Evolutionary conservation across 2,888 invertebrate genomes (phyloP).

Genomic region (Anticlea derivata): DNA sequence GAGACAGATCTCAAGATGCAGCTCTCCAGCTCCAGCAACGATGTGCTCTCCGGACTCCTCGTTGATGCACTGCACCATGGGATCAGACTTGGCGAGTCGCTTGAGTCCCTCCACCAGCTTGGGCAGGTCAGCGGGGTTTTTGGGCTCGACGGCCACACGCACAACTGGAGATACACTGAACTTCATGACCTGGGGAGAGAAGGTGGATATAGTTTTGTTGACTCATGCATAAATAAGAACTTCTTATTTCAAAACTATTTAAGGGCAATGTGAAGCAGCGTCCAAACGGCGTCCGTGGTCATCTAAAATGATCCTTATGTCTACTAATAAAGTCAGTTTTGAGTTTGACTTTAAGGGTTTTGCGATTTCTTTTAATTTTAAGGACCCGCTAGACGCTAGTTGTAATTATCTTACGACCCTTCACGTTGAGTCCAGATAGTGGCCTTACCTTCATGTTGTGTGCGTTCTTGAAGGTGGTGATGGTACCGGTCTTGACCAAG

Average conservation of each 20-base stretch:
- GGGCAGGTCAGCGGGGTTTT: conserved; percentile 99
- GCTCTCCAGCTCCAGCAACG: conserved; percentile 99
- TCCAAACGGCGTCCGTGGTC: no score
- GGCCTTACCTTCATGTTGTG: conserved; percentile 95
- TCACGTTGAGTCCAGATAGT: no score
- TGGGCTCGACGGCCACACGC: conserved; percentile 99
- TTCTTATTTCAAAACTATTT: no score
- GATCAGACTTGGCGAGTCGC: conserved; percentile 99
- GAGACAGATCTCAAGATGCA: conserved; percentile 99
- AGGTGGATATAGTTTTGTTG: neutral
- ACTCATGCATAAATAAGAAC: no score
- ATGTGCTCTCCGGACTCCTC: conserved; percentile 99
- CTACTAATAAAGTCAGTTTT: no score
- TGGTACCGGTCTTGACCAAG: conserved; percentile 99
- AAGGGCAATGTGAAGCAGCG: no score
- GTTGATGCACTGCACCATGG: conserved; percentile 99
- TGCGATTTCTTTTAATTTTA: no score
- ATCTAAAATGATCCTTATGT: no score
- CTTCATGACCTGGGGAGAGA: conserved; percentile 93
- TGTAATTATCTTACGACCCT: no score
- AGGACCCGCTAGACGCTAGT: no score
- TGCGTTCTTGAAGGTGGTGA: conserved; percentile 99
- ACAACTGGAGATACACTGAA: conserved; percentile 99
- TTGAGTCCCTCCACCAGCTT: conserved; percentile 99
- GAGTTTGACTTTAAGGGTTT: no score